Conservation (phyloP, 2,113 vertebrate species). For the Callorhinus ursinus region DNA sequence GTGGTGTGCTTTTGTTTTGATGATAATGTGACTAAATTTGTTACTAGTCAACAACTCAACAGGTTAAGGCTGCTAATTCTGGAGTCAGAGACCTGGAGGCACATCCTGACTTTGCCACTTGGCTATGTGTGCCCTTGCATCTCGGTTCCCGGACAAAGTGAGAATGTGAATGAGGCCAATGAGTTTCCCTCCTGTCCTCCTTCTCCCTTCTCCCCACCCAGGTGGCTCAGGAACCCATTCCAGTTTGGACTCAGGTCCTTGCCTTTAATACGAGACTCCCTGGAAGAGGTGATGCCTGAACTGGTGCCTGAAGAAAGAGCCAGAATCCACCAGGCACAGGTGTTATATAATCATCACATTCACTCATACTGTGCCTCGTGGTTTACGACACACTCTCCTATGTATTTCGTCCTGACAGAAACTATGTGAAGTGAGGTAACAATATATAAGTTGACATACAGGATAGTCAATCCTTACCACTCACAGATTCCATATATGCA, state of each 20-base stretch:
- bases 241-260: background rate
- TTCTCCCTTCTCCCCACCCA: background rate
- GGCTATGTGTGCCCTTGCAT: background rate
- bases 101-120: background rate
- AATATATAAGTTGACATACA: background rate
- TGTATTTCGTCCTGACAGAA: background rate
- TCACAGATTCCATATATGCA: background rate
- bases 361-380: fast-evolving
- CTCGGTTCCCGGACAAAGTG: background rate
- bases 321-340: background rate
- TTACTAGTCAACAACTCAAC: background rate
- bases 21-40: background rate
- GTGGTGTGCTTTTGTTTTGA: background rate
- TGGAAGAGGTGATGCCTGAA: background rate
- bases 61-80: background rate
- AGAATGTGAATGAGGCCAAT: background rate
- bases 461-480: background rate
- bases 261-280: background rate
- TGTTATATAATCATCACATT: background rate
- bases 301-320: background rate
- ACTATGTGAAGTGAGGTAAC: background rate
- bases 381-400: background rate
- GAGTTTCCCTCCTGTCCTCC: background rate
- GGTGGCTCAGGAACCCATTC: background rate
- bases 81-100: background rate